A percentile compares a stretch with the other conserved stretches of the same genome.
phyloP scores from a whole-genome alignment of 2,888 invertebrate species.

The Lingula anatina region DNA sequence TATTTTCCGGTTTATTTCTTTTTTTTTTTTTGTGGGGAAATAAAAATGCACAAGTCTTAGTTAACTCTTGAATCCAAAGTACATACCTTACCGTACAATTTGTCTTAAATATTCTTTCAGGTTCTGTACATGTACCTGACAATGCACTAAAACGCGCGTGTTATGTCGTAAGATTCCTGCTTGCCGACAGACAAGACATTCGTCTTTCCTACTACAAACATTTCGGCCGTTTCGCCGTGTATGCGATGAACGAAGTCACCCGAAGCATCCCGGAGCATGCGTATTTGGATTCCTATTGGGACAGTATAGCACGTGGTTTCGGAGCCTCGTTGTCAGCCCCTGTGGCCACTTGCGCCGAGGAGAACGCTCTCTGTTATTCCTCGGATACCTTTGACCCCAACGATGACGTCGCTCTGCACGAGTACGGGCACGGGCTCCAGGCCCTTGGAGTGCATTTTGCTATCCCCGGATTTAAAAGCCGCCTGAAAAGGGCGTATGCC shows the following conservation, averaged over 20 bases:
- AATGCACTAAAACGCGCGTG: conserved; percentile 30
- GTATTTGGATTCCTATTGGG: conserved; percentile 14
- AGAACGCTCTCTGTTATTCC: conserved; percentile 28
- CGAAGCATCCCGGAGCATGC: conserved; percentile 30
- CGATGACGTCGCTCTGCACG: conserved; percentile 25
- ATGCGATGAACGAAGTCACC: conserved; percentile 18
- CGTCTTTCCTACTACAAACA: conserved; percentile 23
- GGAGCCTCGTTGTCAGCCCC: conserved; percentile 25
- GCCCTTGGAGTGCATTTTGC: conserved; percentile 18
- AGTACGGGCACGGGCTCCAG: conserved; percentile 23
- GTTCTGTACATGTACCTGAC: conserved; percentile 21
- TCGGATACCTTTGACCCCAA: too few species aligned
- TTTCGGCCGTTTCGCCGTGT: conserved; percentile 28
- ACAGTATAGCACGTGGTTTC: conserved; percentile 21
- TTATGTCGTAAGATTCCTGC: conserved; percentile 30
- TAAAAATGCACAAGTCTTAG: too few species aligned
- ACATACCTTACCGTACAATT: too few species aligned
- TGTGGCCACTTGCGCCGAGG: conserved; percentile 25
- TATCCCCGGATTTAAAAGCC: conserved; percentile 16
- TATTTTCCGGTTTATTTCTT: too few species aligned
- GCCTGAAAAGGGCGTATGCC: conserved; percentile 13
- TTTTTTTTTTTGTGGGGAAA: too few species aligned
- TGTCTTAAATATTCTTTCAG: conserved; percentile 10
- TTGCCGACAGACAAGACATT: conserved; percentile 26
- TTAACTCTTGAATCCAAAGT: too few species aligned